Conservation (phyloP, 2,113 vertebrate genomes). For the Acanthisitta chloris region DNA sequence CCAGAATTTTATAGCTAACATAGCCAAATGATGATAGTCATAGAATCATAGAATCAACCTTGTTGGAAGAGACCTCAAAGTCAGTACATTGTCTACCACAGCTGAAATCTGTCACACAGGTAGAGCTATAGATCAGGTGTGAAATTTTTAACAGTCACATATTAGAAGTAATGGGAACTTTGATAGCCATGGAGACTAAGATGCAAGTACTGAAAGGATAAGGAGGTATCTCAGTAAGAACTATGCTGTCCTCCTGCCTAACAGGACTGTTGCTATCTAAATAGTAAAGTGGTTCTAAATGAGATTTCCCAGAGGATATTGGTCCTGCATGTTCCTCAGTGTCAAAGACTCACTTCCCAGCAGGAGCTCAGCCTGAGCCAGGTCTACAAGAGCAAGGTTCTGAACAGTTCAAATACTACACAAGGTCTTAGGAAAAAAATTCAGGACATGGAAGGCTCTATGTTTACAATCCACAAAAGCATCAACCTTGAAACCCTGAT, state of each 20-base stretch:
- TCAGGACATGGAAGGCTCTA: background rate
- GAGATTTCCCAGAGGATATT: background rate
- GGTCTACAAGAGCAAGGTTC: background rate
- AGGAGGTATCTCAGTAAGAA: background rate
- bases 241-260: background rate
- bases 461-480: background rate
- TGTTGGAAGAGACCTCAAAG: no score
- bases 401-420: background rate
- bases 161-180: background rate
- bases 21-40: background rate
- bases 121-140: background rate
- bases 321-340: background rate
- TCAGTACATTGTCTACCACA: background rate
- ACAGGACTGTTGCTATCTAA: background rate
- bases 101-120: background rate
- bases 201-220: background rate
- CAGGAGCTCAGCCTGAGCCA: background rate
- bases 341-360: background rate
- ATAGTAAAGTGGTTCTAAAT: background rate
- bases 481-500: background rate
- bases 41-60: no score
- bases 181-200: background rate
- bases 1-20: background rate
- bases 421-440: background rate
- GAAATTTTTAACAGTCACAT: background rate